phyloP scores from a whole-genome alignment of 2,113 vertebrate genomes.

The Cololabis saira region DNA sequence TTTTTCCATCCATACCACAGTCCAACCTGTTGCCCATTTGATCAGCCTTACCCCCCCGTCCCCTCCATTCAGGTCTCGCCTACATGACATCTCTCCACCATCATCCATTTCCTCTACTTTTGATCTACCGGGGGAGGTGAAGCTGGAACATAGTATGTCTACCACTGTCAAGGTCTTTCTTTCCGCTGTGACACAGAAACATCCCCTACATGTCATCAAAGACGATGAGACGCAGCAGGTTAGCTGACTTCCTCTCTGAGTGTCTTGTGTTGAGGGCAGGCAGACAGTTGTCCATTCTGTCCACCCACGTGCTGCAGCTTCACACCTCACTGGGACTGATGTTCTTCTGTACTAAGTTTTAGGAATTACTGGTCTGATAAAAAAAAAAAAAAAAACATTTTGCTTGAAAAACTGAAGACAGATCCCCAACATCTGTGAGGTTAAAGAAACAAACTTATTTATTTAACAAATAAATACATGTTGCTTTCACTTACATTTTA shows the following conservation, averaged over 20 bases:
- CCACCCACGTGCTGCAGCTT: not conserved
- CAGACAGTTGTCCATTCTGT: slow-evolving; percentile 23
- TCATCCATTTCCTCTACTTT: slow-evolving; percentile 49
- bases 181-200: slow-evolving; percentile 62
- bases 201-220: slow-evolving; percentile 28
- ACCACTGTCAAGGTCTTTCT: slow-evolving; percentile 42
- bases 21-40: slow-evolving; percentile 39
- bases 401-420: too few species aligned
- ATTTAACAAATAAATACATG: too few species aligned
- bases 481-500: too few species aligned
- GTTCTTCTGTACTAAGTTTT: not conserved
- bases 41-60: not conserved
- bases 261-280: slow-evolving; percentile 10
- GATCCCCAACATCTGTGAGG: too few species aligned
- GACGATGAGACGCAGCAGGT: slow-evolving; percentile 50
- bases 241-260: slow-evolving; percentile 62
- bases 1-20: slow-evolving; percentile 45
- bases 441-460: too few species aligned
- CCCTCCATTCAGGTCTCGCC: slow-evolving; percentile 11
- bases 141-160: slow-evolving; percentile 34
- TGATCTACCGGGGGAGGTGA: slow-evolving; percentile 39
- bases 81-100: slow-evolving; percentile 40
- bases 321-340: not conserved
- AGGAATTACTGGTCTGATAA: too few species aligned
- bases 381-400: too few species aligned